These are phyloP conservation scores for Malurus leucopterus DNA, from an alignment of 2,797 vertebrate species.

Conservation along the genomic window DNA sequence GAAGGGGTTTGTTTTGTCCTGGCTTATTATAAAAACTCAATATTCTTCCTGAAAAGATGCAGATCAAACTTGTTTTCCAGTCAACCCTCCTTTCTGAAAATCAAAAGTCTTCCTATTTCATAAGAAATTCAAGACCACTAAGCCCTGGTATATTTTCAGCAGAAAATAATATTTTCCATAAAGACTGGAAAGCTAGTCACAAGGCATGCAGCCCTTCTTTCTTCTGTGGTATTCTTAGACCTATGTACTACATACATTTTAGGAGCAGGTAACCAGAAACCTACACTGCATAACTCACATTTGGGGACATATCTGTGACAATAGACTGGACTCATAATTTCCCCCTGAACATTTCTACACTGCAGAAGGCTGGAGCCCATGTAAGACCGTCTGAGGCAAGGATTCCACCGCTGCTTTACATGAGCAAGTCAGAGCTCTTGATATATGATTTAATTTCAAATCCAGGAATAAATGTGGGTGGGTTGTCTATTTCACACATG, in stretches of 20 bases:
- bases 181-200: not conserved
- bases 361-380: not conserved
- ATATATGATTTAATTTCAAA: not conserved
- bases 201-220: not conserved
- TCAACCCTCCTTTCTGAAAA: not conserved
- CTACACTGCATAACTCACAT: not conserved
- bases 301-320: not conserved
- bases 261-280: not conserved
- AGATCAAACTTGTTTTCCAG: not conserved
- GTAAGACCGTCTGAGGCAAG: not conserved
- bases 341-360: not conserved
- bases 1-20: not conserved
- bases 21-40: not conserved
- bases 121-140: not conserved
- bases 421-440: not conserved
- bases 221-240: not conserved
- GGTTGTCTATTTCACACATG: not conserved
- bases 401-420: not conserved
- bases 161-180: not conserved
- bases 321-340: rapidly evolving
- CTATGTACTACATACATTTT: not conserved
- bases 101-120: not conserved
- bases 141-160: not conserved
- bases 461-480: not conserved
- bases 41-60: not conserved